Conservation (phyloP, 92 coral and sea anemone genomes). For the Blastomussa wellsi region DNA sequence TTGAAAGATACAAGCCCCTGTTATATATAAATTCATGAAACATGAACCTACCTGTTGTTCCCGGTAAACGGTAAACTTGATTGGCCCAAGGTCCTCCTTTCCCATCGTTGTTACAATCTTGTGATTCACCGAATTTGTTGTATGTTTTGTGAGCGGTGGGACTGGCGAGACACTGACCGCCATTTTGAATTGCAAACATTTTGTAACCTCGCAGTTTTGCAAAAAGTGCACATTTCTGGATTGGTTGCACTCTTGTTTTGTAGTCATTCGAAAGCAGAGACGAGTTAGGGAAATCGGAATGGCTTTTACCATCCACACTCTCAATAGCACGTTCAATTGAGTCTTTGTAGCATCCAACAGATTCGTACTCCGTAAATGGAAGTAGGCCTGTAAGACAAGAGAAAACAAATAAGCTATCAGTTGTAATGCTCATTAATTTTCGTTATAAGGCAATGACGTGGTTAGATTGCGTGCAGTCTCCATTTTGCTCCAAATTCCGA, state of each 20-base stretch:
- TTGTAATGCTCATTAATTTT: no score
- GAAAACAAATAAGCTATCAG: not conserved
- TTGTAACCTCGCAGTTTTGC: conserved; percentile 22
- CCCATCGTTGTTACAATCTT: no score
- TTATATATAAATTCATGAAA: no score
- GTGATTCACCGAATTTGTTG: no score
- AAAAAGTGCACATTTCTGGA: not conserved
- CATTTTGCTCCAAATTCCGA: no score
- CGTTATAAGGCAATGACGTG: no score
- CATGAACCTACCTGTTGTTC: no score
- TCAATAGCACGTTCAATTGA: not conserved
- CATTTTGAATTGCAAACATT: conserved; percentile 38
- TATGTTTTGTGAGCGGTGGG: no score
- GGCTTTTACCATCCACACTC: not conserved
- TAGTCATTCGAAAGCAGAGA: not conserved
- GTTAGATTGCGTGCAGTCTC: no score
- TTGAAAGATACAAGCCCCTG: no score
- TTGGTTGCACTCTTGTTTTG: not conserved
- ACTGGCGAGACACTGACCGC: conserved; percentile 35
- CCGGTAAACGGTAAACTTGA: no score
- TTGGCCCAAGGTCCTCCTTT: no score
- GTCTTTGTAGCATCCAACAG: conserved; percentile 6
- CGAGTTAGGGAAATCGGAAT: not conserved
- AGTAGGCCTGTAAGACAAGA: not conserved
- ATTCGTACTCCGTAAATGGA: not conserved